Base-by-base conservation (phyloP, 2,113 vertebrate genomes). In the Hippocampus comes region DNA sequence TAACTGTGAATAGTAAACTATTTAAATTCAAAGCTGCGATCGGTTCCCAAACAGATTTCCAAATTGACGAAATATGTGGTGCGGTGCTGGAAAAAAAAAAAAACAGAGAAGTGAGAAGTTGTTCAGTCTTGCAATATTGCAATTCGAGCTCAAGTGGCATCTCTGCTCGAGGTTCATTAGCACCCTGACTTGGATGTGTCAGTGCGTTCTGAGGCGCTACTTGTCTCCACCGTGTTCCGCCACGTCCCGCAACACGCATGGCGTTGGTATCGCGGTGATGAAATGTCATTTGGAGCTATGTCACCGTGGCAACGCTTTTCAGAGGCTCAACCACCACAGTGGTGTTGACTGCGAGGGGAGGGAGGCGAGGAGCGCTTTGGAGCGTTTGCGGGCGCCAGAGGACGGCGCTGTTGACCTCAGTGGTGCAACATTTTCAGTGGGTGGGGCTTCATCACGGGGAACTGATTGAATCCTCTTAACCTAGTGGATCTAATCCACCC, bases 331-430 rank as follows among this genome's bases (percentile, higher is more conserved):
- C 56, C 17, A 17, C 17, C 17, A 17, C 34, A 38, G 34, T 18
- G 48, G 17, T 7, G 17, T 51, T 10, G 63, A 41, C 23, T 5
- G n/a, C 10, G 48, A 27, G 59, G 21, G 34, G 73, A 42, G 46
- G 14, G 57, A 51, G 20, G 1, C 3, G 1, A 12, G 42, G 34
- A 65, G 53, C 60, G 63, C 46, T 38, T 38, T 48, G 53, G 9
- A n/a, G 18, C 60, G 14, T n/a, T 46, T 27, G 66, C 78, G 67
- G 66, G 73, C 0, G 48, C 86, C 89, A 88, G 78, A 75, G 63
- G 84, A 63, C 86, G 88, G 87, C 59, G 85, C 85, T 80, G 80
- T 86, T 85, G 27, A 68, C 68, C 74, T 64, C 56, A 61, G 41
- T 56, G 83, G 74, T 30, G 73, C 73, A 82, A 79, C 83, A 82